phyloP scores from a whole-genome alignment of 2,888 invertebrate genomes.

The Caenorhabditis becei region DNA sequence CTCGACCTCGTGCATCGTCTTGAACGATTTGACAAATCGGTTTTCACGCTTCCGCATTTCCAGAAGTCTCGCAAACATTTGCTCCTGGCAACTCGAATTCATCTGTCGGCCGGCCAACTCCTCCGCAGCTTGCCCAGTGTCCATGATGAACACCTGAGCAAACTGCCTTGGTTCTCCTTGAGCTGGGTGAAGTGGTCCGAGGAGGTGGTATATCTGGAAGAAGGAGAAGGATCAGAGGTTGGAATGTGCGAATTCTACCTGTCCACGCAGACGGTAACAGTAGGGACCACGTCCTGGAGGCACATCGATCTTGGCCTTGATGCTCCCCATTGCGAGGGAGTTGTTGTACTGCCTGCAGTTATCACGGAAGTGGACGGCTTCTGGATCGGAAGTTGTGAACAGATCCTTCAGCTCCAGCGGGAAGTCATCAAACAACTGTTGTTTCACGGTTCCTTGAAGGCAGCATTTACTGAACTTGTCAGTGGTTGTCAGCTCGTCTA shows the following conservation, averaged over 20 bases:
- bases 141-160: constrained; percentile 43
- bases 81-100: neutral
- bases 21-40: constrained; percentile 38
- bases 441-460: neutral
- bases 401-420: too few relatives aligned
- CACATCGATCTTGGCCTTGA: constrained; percentile 1
- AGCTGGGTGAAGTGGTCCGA: constrained; percentile 12
- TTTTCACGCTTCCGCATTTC: neutral
- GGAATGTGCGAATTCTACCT: too few relatives aligned
- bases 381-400: too few relatives aligned
- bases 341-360: constrained; percentile 31
- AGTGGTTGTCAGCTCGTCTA: neutral
- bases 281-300: constrained; percentile 3
- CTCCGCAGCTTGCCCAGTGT: constrained; percentile 46
- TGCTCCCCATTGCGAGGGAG: constrained; percentile 10
- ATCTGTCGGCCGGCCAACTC: neutral
- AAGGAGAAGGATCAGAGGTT: too few relatives aligned
- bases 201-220: constrained; percentile 12
- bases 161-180: neutral
- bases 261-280: constrained; percentile 2
- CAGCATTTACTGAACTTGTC: neutral
- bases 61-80: neutral
- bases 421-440: too few relatives aligned
- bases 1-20: constrained; percentile 38
- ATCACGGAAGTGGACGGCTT: neutral